Conservation (phyloP, 2,888 invertebrate genomes). For the Tetragnatha montana region DNA sequence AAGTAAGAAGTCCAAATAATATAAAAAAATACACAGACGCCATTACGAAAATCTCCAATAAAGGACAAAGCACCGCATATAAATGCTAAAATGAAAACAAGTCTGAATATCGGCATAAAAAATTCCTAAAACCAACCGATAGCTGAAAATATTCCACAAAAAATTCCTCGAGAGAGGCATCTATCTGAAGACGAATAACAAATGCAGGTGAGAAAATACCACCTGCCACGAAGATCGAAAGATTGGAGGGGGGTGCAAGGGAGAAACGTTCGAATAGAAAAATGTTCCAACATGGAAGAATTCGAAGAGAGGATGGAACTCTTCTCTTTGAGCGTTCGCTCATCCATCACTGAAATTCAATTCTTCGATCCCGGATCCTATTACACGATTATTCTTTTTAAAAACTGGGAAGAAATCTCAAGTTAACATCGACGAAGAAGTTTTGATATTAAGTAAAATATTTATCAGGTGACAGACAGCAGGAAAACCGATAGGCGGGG, state of each 20-base stretch:
- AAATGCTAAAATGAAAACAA: not conserved
- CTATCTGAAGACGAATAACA: conserved; percentile 22
- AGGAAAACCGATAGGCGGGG: not conserved
- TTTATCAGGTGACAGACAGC: not conserved
- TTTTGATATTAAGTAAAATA: not conserved
- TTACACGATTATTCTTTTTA: not conserved
- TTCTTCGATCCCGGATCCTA: not conserved
- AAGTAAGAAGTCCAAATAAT: too few species aligned
- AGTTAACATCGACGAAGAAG: not conserved
- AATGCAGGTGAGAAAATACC: conserved; percentile 51
- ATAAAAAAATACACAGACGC: too few species aligned
- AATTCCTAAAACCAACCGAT: not conserved
- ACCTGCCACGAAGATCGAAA: conserved; percentile 46
- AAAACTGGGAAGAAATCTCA: not conserved
- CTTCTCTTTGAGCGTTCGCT: not conserved
- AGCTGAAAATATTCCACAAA: not conserved
- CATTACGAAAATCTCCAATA: too few species aligned
- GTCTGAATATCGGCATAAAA: not conserved
- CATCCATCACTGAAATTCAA: not conserved
- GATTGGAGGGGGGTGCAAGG: conserved; percentile 26
- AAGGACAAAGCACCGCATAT: too few species aligned
- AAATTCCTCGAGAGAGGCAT: not conserved
- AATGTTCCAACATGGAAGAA: conserved; percentile 52
- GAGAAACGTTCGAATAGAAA: conserved; percentile 14
- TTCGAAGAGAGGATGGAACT: conserved; percentile 30